Evolutionary conservation across 2,797 vertebrate genomes (phyloP).

Genomic region (Enteromius trimaculatus): DNA sequence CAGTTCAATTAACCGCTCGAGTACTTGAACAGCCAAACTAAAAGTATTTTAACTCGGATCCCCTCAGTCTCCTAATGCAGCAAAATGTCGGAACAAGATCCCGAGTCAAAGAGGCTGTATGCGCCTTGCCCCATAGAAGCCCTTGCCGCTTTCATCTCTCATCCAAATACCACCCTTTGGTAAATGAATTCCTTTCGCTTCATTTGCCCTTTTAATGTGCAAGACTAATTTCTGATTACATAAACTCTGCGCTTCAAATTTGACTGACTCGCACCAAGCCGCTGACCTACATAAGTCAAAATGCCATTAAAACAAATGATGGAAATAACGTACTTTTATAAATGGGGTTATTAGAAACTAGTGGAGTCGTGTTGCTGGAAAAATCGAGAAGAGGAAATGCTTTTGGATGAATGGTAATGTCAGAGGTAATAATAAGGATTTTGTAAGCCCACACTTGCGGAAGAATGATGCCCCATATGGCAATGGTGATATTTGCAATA

Average conservation of each 20-base stretch:
- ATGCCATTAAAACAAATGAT: slow-evolving; percentile 33
- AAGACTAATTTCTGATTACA: slow-evolving; percentile 46
- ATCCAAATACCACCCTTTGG: slow-evolving; percentile 46
- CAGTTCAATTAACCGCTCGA: slow-evolving; percentile 30
- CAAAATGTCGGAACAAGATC: slow-evolving; percentile 34
- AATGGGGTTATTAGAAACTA: slow-evolving; percentile 23
- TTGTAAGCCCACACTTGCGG: slow-evolving; percentile 26
- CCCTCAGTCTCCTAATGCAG: slow-evolving; percentile 6
- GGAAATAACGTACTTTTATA: slow-evolving; percentile 34
- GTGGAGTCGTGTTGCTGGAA: background rate
- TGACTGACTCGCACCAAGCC: slow-evolving; percentile 14
- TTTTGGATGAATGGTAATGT: slow-evolving; percentile 20
- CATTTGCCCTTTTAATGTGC: slow-evolving; percentile 48
- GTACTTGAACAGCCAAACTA: background rate
- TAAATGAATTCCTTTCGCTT: slow-evolving; percentile 42
- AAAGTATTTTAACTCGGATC: slow-evolving; percentile 22
- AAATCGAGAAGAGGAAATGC: background rate
- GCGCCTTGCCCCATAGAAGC: slow-evolving; percentile 15
- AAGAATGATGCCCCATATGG: slow-evolving; percentile 47
- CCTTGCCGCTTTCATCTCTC: slow-evolving; percentile 21
- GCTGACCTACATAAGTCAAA: slow-evolving; percentile 45
- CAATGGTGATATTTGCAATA: slow-evolving; percentile 45
- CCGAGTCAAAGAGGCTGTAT: slow-evolving; percentile 15
- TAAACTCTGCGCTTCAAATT: slow-evolving; percentile 25
- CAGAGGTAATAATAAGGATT: slow-evolving; percentile 28